Evolutionary conservation across 2,113 vertebrate genomes (phyloP).

Genomic region (Cebus imitator): DNA sequence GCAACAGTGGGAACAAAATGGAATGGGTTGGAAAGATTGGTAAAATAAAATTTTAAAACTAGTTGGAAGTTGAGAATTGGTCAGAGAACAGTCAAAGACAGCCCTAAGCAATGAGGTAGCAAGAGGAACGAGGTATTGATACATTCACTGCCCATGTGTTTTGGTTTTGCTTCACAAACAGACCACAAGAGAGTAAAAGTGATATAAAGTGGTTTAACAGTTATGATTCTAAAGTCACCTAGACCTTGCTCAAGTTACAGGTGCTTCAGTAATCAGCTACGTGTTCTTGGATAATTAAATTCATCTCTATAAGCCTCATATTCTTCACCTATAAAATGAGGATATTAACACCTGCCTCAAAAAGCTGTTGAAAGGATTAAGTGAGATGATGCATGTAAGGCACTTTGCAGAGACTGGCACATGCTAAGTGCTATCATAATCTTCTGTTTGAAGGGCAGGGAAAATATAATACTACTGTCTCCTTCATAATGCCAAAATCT

Average conservation of each 20-base stretch:
- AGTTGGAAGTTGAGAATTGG: neutral
- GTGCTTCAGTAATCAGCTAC: neutral
- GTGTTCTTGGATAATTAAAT: neutral
- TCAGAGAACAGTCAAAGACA: neutral
- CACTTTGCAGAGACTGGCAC: neutral
- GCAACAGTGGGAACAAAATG: neutral
- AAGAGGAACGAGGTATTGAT: neutral
- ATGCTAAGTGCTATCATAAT: neutral
- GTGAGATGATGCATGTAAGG: neutral
- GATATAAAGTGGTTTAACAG: neutral
- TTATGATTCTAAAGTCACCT: neutral
- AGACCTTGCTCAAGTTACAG: neutral
- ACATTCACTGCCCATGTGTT: neutral
- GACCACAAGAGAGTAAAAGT: neutral
- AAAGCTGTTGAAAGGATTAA: constrained; percentile 17
- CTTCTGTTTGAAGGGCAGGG: neutral
- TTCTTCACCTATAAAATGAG: constrained; percentile 34
- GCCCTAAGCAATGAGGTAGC: neutral
- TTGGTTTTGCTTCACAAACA: neutral
- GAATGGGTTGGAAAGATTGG: neutral
- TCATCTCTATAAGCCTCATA: neutral
- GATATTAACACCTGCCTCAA: neutral
- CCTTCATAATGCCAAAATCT: neutral
- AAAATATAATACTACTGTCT: constrained; percentile 26
- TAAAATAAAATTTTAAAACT: neutral